Evolutionary conservation across 2,888 invertebrate genomes (phyloP).

Genomic region (Iphiclides podalirius): DNA sequence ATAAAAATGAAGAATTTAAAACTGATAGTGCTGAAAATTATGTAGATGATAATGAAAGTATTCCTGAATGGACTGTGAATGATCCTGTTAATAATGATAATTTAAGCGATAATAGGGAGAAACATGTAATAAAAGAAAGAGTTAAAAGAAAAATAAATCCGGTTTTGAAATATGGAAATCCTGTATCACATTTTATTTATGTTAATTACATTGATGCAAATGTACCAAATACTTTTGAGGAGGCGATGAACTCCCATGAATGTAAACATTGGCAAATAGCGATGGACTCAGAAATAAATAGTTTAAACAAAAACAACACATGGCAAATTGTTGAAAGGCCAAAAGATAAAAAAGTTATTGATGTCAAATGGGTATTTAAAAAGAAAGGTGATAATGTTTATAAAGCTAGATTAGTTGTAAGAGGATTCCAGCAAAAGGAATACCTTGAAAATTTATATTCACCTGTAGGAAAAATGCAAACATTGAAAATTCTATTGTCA

Average conservation of each 20-base stretch:
- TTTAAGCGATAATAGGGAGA: slow-evolving; percentile 17
- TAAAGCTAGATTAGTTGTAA: too few species aligned
- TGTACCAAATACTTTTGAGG: slow-evolving; percentile 35
- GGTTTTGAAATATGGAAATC: slow-evolving; percentile 24
- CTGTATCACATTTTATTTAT: slow-evolving; percentile 31
- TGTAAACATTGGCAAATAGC: slow-evolving; percentile 34
- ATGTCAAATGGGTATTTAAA: slow-evolving; percentile 40
- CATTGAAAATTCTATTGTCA: too few species aligned
- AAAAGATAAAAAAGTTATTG: slow-evolving; percentile 35
- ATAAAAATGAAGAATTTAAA: slow-evolving; percentile 3
- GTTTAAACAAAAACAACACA: slow-evolving; percentile 30
- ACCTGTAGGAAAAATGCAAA: too few species aligned
- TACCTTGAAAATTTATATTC: too few species aligned
- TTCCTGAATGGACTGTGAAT: too few species aligned
- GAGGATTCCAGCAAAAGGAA: too few species aligned
- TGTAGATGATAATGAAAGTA: slow-evolving; percentile 15
- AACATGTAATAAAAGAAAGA: too few species aligned
- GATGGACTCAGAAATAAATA: slow-evolving; percentile 38
- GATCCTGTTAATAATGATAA: too few species aligned
- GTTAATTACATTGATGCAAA: slow-evolving; percentile 35
- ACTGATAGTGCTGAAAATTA: neutral
- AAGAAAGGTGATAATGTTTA: too few species aligned
- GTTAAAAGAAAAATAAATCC: slow-evolving; percentile 24
- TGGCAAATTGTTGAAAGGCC: slow-evolving; percentile 38
- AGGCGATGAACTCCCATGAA: slow-evolving; percentile 35